phyloP scores from a whole-genome alignment of 2,113 vertebrate species.

The Hassar affinis region DNA sequence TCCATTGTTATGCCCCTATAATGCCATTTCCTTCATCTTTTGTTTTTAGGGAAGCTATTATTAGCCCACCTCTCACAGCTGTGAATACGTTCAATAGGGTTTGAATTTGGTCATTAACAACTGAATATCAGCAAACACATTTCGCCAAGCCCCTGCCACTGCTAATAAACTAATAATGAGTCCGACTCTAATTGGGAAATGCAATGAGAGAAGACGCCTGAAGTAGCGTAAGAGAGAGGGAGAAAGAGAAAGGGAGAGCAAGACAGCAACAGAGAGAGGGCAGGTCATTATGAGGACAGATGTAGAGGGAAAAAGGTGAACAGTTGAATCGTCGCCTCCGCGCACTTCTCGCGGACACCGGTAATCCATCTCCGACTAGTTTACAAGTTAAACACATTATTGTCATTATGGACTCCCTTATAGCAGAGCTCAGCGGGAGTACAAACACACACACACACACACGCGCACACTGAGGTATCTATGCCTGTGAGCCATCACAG shows the following conservation, averaged over 20 bases:
- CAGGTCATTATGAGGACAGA: constrained; percentile 73
- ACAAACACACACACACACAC: constrained; percentile 61
- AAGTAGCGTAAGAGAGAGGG: constrained; percentile 36
- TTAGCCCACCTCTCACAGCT: constrained; percentile 69
- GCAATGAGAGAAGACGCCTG: constrained; percentile 55
- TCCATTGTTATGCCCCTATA: constrained; percentile 73
- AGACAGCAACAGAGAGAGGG: constrained; percentile 59
- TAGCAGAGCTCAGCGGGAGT: constrained; percentile 54
- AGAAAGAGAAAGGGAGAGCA: constrained; percentile 53
- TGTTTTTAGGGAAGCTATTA: constrained; percentile 79
- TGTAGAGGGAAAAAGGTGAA: constrained; percentile 72
- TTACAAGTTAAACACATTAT: constrained; percentile 76
- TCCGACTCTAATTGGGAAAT: constrained; percentile 75
- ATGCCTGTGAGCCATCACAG: constrained; percentile 62
- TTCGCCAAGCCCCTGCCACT: constrained; percentile 70
- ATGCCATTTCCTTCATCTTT: constrained; percentile 81
- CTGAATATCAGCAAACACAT: constrained; percentile 77
- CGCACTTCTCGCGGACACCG: constrained; percentile 57
- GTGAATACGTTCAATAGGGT: constrained; percentile 72
- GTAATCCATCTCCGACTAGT: constrained; percentile 67
- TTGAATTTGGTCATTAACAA: constrained; percentile 80
- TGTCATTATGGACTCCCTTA: constrained; percentile 67
- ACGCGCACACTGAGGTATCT: constrained; percentile 46
- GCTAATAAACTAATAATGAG: constrained; percentile 79
- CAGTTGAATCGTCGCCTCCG: constrained; percentile 61